phyloP scores from a whole-genome alignment of 2,888 invertebrate species.

The Agrochola litura region DNA sequence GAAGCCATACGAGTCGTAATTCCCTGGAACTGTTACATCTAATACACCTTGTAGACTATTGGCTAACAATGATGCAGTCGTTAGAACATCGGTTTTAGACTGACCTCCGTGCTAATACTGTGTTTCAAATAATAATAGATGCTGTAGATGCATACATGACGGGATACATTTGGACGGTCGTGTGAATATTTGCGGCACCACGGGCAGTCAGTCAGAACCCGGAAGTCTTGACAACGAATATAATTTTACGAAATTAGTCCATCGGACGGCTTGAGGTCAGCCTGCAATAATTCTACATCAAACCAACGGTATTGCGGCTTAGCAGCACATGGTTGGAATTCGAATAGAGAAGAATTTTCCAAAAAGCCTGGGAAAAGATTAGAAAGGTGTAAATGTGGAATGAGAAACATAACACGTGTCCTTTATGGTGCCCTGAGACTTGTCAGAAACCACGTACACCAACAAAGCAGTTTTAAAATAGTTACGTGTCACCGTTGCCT shows the following conservation, averaged over 20 bases:
- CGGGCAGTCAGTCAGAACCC: conserved; percentile 17
- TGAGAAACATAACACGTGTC: conserved; percentile 20
- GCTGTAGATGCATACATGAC: conserved; percentile 6
- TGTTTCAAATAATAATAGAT: conserved; percentile 33
- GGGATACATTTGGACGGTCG: conserved; percentile 37
- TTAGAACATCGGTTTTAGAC: conserved; percentile 30
- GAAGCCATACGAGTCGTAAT: conserved; percentile 70
- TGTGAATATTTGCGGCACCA: conserved; percentile 37
- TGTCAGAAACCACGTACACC: conserved; percentile 31
- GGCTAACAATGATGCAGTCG: conserved; percentile 46
- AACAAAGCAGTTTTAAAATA: conserved; percentile 43
- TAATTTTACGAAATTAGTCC: conserved; percentile 25
- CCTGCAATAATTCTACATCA: conserved; percentile 25
- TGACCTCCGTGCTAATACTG: conserved; percentile 43
- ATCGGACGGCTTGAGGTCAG: conserved; percentile 14
- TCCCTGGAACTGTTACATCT: conserved; percentile 63
- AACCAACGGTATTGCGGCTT: conserved; percentile 11
- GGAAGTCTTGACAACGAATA: conserved; percentile 40
- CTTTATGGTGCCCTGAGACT: conserved; percentile 31
- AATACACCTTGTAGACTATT: conserved; percentile 57
- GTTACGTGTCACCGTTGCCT: conserved; percentile 34
- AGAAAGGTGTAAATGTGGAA: conserved; percentile 9
- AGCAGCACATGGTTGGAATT: conserved; percentile 4
- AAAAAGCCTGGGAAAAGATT: conserved; percentile 26
- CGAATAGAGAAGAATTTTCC: background rate